Percentiles rank a stretch among this genome's conserved stretches.
These are phyloP conservation scores for Charadrius vociferus DNA, from an alignment of 2,113 vertebrate genomes.

Conservation along the genomic window DNA sequence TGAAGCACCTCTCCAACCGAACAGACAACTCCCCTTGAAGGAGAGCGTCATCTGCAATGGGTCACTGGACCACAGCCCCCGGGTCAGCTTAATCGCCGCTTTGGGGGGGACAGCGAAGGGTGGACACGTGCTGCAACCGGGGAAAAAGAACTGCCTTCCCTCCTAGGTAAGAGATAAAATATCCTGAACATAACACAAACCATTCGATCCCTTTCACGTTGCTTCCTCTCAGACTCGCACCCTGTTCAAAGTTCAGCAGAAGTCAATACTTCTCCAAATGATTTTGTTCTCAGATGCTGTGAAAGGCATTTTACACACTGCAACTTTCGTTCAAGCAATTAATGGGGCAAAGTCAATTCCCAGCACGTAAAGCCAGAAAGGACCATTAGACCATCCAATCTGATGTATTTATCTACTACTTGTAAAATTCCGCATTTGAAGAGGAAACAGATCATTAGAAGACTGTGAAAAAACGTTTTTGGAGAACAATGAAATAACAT, in stretches of 20 bases:
- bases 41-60: fast-evolving
- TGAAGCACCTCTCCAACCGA: background rate
- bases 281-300: background rate
- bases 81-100: background rate
- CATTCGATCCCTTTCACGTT: background rate
- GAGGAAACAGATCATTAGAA: background rate
- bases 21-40: background rate
- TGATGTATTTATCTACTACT: background rate
- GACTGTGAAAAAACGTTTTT: background rate
- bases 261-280: background rate
- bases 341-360: background rate
- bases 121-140: background rate
- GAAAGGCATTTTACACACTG: background rate
- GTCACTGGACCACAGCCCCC: background rate
- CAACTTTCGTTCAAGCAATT: background rate
- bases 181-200: background rate
- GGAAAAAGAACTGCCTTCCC: background rate
- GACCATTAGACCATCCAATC: background rate
- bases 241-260: background rate
- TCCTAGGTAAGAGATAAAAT: background rate
- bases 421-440: background rate
- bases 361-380: background rate
- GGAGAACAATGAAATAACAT: background rate
- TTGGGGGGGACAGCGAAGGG: background rate
- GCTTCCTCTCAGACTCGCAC: background rate